Base-by-base conservation (phyloP, 2,113 vertebrate species). In the Lampris incognitus region DNA sequence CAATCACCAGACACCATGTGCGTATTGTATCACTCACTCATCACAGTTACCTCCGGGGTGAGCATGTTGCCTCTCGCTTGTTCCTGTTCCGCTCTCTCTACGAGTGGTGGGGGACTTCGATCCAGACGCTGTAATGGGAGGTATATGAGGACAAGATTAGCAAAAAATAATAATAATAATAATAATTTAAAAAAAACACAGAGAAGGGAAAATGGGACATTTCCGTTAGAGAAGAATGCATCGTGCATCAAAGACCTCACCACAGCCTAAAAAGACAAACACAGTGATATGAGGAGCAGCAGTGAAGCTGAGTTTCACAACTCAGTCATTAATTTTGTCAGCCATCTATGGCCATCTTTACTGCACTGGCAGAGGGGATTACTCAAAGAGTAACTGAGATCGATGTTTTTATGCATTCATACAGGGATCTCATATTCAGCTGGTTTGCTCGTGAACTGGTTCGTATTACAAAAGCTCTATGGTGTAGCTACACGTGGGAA, bases 41-140 rank as follows among this genome's bases (percentile, higher is more conserved):
- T 90, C 88, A 87, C 83, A 83, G 86, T 89, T 85, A 90, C 80
- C 82, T 84, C 85, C 77, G 87, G 74, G 81, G 78, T 49, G 83
- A 78, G 77, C 73, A 79, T 85, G 78, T 87, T 86, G 82, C 84
- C 87, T 91, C 86, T 84, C 81, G 82, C 71, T 64, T 75, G 85
- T 58, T 82, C 85, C 74, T 81, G 81, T 88, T 85, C 73, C 89
- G 83, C 66, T 79, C 86, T 89, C 79, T 76, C 76, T 64, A 13
- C 0, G 72, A 81, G 84, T 52, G 78, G 62, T 50, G 70, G 85
- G 76, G 76, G 72, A 66, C 69, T 66, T 10, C 62, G 75, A 82
- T 76, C 76, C 81, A 85, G 83, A 83, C 76, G 82, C 76, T 70
- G 74, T 57, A 2, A 57, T 13, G 38, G 56, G 24, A 24, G 24